phyloP scores from a whole-genome alignment of 2,888 invertebrate genomes.

The Agrochola lychnidis region DNA sequence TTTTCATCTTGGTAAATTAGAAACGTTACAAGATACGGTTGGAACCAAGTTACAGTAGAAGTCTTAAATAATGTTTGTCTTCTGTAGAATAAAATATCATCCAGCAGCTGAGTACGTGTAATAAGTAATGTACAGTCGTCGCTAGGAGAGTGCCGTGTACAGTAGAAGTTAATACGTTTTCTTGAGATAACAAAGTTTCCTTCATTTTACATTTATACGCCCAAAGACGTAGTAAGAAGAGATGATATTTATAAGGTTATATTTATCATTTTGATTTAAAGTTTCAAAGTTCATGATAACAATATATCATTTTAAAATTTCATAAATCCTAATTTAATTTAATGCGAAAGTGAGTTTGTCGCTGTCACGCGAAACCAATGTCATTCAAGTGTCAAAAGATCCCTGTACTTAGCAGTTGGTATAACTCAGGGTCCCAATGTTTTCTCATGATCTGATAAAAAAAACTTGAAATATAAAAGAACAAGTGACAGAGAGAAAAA shows the following conservation, averaged over 20 bases:
- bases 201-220: constrained; percentile 42
- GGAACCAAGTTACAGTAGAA: constrained; percentile 4
- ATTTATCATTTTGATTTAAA: neutral
- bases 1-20: neutral
- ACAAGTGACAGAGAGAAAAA: neutral
- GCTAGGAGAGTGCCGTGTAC: constrained; percentile 25
- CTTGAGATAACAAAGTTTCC: constrained; percentile 38
- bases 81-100: constrained; percentile 32
- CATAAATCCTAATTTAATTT: too few relatives aligned
- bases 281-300: too few relatives aligned
- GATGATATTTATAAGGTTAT: neutral
- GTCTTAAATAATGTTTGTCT: constrained; percentile 27
- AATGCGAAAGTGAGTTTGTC: too few relatives aligned
- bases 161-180: constrained; percentile 38
- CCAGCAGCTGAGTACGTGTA: constrained; percentile 12
- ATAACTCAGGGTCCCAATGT: too few relatives aligned
- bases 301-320: too few relatives aligned
- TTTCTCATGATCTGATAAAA: too few relatives aligned
- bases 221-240: constrained; percentile 16
- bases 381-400: too few relatives aligned
- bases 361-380: too few relatives aligned
- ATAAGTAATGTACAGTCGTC: constrained; percentile 36
- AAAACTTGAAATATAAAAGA: neutral
- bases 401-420: too few relatives aligned
- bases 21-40: neutral